Conservation (phyloP, 2,797 vertebrate species). For the Sebastes oblongus region DNA sequence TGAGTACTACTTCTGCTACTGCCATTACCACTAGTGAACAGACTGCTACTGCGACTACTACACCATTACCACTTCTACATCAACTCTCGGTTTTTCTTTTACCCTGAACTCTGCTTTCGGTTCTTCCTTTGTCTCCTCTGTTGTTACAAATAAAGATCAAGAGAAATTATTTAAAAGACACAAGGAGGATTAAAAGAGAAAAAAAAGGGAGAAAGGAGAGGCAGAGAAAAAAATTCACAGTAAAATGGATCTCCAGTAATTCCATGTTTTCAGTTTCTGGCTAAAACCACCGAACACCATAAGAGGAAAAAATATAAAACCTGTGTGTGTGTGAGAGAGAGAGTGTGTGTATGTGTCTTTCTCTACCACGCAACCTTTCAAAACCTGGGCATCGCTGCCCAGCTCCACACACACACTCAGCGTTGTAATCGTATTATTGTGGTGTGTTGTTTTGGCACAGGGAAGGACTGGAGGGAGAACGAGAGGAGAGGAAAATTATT, state of each 20-base stretch:
- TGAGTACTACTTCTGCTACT: background rate
- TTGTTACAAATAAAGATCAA: conserved; percentile 14
- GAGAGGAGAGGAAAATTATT: conserved; percentile 20
- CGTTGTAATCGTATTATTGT: conserved; percentile 77
- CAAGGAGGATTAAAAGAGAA: conserved; percentile 43
- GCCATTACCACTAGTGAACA: background rate
- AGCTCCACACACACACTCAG: conserved; percentile 47
- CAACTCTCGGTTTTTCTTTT: background rate
- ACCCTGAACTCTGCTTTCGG: background rate
- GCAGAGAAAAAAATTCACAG: conserved; percentile 24
- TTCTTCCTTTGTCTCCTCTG: conserved; percentile 8
- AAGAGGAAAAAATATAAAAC: conserved; percentile 33
- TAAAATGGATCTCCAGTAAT: conserved; percentile 42
- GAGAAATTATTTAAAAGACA: conserved; percentile 34
- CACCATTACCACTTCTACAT: background rate
- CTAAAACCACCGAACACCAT: conserved; percentile 30
- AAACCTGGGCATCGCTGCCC: conserved; percentile 47
- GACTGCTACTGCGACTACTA: background rate
- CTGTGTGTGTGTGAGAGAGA: background rate
- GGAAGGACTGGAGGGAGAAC: conserved; percentile 4
- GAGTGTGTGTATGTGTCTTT: conserved; percentile 9
- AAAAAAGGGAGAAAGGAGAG: background rate
- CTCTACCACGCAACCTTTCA: conserved; percentile 47
- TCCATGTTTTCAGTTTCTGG: conserved; percentile 42
- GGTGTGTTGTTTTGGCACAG: conserved; percentile 58